phyloP scores from a whole-genome alignment of 2,888 invertebrate species.

The Agrotis clavis region DNA sequence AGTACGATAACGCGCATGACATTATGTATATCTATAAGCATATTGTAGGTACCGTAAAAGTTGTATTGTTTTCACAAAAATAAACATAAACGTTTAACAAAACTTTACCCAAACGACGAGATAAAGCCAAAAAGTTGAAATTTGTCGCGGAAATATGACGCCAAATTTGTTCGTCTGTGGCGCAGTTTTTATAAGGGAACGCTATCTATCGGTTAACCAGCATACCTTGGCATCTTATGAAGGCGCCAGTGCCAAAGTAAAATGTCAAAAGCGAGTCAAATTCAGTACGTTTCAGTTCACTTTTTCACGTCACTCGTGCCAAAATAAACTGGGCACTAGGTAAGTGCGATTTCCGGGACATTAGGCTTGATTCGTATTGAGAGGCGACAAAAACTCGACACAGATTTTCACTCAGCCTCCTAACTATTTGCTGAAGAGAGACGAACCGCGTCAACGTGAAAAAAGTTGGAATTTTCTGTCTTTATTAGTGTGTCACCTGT shows the following conservation, averaged over 20 bases:
- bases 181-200: slow-evolving; percentile 67
- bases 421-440: slow-evolving; percentile 57
- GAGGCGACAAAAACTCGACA: slow-evolving; percentile 72
- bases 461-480: slow-evolving; percentile 40
- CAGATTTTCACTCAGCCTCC: slow-evolving; percentile 71
- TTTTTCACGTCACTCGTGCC: slow-evolving; percentile 6
- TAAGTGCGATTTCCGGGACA: slow-evolving; percentile 73
- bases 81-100: slow-evolving; percentile 35
- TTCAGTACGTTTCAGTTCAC: slow-evolving; percentile 8
- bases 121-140: slow-evolving; percentile 46
- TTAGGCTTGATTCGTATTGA: slow-evolving; percentile 69
- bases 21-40: too few species aligned
- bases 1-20: too few species aligned
- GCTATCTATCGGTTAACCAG: slow-evolving; percentile 39
- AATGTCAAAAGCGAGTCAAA: slow-evolving; percentile 11
- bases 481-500: slow-evolving; percentile 41
- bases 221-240: slow-evolving; percentile 31
- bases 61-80: slow-evolving; percentile 37
- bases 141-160: slow-evolving; percentile 59
- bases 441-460: slow-evolving; percentile 38
- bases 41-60: slow-evolving; percentile 2
- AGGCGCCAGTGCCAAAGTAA: background rate
- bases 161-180: slow-evolving; percentile 67
- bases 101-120: slow-evolving; percentile 40
- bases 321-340: slow-evolving; percentile 34